Evolutionary conservation across 2,888 invertebrate genomes (phyloP), one percentile per base, ranked within the genome.

Genomic region (Matsumyia berberina): DNA sequence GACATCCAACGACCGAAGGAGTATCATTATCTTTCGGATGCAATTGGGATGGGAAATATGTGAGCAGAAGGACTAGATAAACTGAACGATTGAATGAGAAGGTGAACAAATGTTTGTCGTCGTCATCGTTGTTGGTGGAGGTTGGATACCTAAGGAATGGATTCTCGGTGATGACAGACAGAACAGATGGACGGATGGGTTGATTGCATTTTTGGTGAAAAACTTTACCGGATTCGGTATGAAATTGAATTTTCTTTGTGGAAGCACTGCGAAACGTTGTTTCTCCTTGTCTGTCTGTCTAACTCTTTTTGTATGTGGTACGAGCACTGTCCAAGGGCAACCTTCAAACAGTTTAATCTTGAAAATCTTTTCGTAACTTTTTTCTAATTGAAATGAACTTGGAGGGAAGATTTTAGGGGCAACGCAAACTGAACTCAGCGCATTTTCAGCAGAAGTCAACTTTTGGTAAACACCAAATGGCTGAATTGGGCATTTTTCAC

Each of bases 201-300:
- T 72, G 77, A 82, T 82, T 77, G 82, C 70, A 77, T 77, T 82
- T n/a, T 77, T 72, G 77, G 77, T 72, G 70, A 51, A 70, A 51
- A 77, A 83, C 62, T 83, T 78, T 73, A 15, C 67, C 69, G 70
- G 70, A 70, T 82, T 82, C 76, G 64, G 62, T 55, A 69, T 69
- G 62, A 72, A 77, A 78, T 83, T 77, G 73, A 67, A 77, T 67
- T 73, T 78, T 66, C 78, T 73, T 83, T 79, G 66, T 62, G 33
- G 7, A 19, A n/a, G 33, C 24, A 19, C 19, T 33, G 57, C 12
- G 31, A 35, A 33, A 33, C 17, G 12, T 44, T 33, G 57, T 49
- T 29, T 37, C 15, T 64, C 12, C 46, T 9, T 67, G 76, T 51
- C 58, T 24, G 42, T 58, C 33, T 44, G 72, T 79, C 58, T 72